Evolutionary conservation across 2,797 vertebrate species (phyloP).

Genomic region (Platalea minor): DNA sequence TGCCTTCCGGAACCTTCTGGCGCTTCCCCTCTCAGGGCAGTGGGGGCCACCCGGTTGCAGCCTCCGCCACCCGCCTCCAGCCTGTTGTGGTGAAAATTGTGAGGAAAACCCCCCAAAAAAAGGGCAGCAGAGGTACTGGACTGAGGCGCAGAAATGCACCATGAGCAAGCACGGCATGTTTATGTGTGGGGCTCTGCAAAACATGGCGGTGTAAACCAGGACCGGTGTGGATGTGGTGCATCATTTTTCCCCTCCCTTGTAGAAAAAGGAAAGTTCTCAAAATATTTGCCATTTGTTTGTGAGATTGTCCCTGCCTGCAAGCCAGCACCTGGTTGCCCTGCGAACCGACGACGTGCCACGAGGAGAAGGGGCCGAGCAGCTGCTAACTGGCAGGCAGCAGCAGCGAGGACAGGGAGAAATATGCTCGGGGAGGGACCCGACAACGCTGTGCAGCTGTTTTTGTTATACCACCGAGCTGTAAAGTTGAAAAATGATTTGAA

Average conservation of each 20-base stretch:
- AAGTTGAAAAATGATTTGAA: constrained; percentile 47
- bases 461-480: constrained; percentile 29
- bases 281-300: background rate
- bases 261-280: background rate
- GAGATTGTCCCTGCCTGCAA: background rate
- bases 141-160: rapidly evolving
- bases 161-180: rapidly evolving
- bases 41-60: rapidly evolving
- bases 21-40: rapidly evolving
- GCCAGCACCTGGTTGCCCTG: background rate
- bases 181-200: background rate
- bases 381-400: background rate
- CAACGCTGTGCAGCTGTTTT: constrained; percentile 49
- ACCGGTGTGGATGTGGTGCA: rapidly evolving
- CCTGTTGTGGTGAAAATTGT: background rate
- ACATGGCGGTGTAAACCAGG: rapidly evolving
- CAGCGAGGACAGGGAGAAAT: background rate
- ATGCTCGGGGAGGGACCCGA: background rate
- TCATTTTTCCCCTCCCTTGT: background rate
- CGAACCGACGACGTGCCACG: rapidly evolving
- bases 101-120: rapidly evolving
- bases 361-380: background rate
- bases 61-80: rapidly evolving
- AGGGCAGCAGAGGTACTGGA: background rate
- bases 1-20: background rate